phyloP scores from a whole-genome alignment of 2,113 vertebrate species.

The Oncorhynchus keta region DNA sequence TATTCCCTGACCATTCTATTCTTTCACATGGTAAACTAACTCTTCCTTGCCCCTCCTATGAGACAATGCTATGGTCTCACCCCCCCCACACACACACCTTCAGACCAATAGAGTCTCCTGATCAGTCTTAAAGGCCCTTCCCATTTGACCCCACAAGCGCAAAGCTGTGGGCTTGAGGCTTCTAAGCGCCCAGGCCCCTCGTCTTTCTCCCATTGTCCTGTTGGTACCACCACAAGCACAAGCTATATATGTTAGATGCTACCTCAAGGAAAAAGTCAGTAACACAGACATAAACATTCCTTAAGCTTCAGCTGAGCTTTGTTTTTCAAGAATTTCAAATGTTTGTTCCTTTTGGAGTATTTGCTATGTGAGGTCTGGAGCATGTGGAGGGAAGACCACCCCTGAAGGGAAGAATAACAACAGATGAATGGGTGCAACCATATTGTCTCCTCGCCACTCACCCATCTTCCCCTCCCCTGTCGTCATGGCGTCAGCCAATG shows the following conservation, averaged over 20 bases:
- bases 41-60: slow-evolving; percentile 9
- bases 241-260: background rate
- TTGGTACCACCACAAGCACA: too few species aligned
- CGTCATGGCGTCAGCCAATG: slow-evolving; percentile 58
- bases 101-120: slow-evolving; percentile 6
- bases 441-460: slow-evolving; percentile 19
- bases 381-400: background rate
- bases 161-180: slow-evolving; percentile 8
- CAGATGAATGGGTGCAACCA: slow-evolving; percentile 10
- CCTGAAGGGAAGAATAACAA: background rate
- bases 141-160: slow-evolving; percentile 48
- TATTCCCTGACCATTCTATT: slow-evolving; percentile 9
- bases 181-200: slow-evolving; percentile 16
- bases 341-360: background rate
- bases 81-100: background rate
- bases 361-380: background rate
- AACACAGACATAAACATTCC: background rate
- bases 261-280: background rate
- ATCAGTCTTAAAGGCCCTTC: slow-evolving; percentile 50
- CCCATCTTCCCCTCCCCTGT: slow-evolving; percentile 28
- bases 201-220: slow-evolving; percentile 29
- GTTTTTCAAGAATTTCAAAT: background rate
- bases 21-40: slow-evolving; percentile 20
- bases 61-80: slow-evolving; percentile 31
- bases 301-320: background rate